Percentiles rank a stretch among this genome's conserved stretches.
These are phyloP conservation scores for Phrynocephalus versicolor DNA, from an alignment of 2,113 vertebrate genomes.

Conservation along the genomic window DNA sequence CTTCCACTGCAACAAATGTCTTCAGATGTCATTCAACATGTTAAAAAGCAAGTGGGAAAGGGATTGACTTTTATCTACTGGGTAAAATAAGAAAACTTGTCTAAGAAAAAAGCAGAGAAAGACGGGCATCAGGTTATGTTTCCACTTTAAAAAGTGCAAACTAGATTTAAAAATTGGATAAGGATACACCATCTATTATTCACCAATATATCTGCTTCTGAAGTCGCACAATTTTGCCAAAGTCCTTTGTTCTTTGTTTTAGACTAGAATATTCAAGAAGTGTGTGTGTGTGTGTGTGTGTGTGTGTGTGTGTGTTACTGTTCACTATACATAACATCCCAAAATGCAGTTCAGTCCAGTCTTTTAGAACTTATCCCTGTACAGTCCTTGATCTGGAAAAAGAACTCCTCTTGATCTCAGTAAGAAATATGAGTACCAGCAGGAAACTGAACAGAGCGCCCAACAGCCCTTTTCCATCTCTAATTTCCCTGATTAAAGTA, in stretches of 20 bases:
- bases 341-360: conserved; percentile 31
- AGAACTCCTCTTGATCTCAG: conserved; percentile 49
- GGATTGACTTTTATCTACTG: not conserved
- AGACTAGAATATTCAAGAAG: not conserved
- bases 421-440: conserved; percentile 54
- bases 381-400: conserved; percentile 50
- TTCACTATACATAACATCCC: not conserved
- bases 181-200: not conserved
- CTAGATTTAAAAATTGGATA: not conserved
- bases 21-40: not conserved
- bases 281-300: not conserved
- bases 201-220: not conserved
- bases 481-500: conserved; percentile 73
- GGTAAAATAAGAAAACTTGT: not conserved
- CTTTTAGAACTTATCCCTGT: conserved; percentile 45
- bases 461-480: conserved; percentile 68
- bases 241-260: conserved; percentile 16
- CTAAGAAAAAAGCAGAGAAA: not conserved
- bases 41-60: not conserved
- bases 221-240: conserved; percentile 18
- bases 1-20: not conserved
- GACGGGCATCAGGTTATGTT: too few relatives aligned
- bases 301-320: conserved; percentile 20
- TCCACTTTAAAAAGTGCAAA: conserved; percentile 4
- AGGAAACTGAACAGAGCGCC: conserved; percentile 67